Conservation (phyloP, 2,113 vertebrate species). For the Cheilinus undulatus region DNA sequence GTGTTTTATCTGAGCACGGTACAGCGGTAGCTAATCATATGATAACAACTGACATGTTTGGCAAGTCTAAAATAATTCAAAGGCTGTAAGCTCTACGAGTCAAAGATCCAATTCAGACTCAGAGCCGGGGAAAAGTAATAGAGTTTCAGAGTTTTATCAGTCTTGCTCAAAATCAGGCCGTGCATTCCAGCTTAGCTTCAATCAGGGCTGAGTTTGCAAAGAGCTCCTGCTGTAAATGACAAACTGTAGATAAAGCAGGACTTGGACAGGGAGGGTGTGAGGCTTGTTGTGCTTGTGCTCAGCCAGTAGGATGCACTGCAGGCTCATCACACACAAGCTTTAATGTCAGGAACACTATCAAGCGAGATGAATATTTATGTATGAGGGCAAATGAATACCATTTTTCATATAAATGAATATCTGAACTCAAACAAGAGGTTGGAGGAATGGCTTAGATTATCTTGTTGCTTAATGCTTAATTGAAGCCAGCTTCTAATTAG, state of each 20-base stretch:
- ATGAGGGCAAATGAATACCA: conserved; percentile 73
- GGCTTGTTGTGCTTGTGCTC: conserved; percentile 63
- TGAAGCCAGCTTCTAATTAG: conserved; percentile 80
- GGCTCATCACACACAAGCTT: conserved; percentile 52
- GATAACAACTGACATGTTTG: conserved; percentile 23
- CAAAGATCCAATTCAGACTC: conserved; percentile 29
- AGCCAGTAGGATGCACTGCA: conserved; percentile 78
- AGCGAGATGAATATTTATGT: conserved; percentile 73
- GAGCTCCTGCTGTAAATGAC: conserved; percentile 25
- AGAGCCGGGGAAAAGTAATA: conserved; percentile 3
- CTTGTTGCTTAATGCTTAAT: conserved; percentile 80
- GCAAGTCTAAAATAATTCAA: conserved; percentile 30
- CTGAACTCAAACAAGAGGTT: conserved; percentile 75
- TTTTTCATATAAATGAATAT: conserved; percentile 81
- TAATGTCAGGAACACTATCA: conserved; percentile 43
- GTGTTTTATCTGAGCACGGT: conserved; percentile 30
- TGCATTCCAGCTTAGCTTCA: conserved; percentile 36
- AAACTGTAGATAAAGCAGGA: conserved; percentile 29
- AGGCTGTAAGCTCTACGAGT: conserved; percentile 12
- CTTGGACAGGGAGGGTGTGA: conserved; percentile 29
- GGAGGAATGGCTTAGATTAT: conserved; percentile 76
- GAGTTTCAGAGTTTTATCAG: conserved; percentile 18
- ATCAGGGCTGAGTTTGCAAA: conserved; percentile 38
- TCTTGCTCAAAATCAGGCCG: conserved; percentile 27
- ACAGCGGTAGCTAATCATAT: conserved; percentile 7